Evolutionary conservation across 2,113 vertebrate species (phyloP).

Genomic region (Rhinolophus ferrumequinum): DNA sequence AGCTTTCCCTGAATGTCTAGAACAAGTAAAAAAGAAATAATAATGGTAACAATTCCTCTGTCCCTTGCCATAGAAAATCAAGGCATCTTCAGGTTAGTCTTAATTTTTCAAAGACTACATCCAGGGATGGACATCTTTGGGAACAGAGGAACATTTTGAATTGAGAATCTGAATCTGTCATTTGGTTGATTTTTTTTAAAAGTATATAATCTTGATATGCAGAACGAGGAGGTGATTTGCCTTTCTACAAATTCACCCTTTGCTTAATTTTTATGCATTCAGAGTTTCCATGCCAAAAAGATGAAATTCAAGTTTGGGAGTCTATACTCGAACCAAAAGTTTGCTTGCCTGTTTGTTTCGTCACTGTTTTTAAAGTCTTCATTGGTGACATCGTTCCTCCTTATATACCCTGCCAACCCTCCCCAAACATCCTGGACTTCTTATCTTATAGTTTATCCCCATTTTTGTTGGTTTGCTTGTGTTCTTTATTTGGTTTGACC

Average conservation of each 20-base stretch:
- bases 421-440: not conserved
- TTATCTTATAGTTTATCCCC: not conserved
- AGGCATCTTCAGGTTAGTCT: not conserved
- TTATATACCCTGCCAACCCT: not conserved
- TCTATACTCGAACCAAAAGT: not conserved
- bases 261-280: not conserved
- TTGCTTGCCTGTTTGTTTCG: not conserved
- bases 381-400: not conserved
- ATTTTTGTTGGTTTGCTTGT: not conserved
- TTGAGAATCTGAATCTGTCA: not conserved
- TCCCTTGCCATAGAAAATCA: not conserved
- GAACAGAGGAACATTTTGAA: not conserved
- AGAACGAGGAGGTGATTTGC: not conserved
- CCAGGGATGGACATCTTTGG: not conserved
- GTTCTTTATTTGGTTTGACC: not conserved
- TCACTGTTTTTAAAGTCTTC: not conserved
- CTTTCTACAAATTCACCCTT: not conserved
- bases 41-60: accelerated
- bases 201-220: not conserved
- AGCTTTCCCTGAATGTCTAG: not conserved
- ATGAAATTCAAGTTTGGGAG: not conserved
- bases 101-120: not conserved
- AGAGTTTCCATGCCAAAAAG: not conserved
- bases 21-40: not conserved
- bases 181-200: not conserved